Conservation (phyloP, 2,113 vertebrate species). For the Artemisiospiza belli region DNA sequence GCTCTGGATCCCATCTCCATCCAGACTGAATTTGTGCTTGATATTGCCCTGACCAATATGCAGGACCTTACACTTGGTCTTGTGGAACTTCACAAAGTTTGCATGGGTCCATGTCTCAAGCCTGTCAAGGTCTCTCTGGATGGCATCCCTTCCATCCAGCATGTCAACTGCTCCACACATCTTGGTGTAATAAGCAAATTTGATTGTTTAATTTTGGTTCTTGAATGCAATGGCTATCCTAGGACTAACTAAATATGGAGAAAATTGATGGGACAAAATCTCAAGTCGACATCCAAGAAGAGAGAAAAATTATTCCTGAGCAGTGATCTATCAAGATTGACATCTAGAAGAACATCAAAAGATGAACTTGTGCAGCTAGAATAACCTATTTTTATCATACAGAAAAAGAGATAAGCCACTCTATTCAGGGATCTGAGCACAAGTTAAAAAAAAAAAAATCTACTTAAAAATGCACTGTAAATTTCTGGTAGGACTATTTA, state of each 20-base stretch:
- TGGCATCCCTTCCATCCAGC: neutral
- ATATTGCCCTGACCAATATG: fast-evolving
- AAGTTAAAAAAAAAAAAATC: neutral
- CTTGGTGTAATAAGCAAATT: neutral
- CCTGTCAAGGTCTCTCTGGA: neutral
- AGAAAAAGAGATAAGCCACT: neutral
- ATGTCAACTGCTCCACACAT: fast-evolving
- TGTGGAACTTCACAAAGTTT: neutral
- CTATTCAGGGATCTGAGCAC: neutral
- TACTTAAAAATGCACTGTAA: neutral
- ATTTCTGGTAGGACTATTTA: neutral
- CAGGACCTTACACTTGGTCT: neutral
- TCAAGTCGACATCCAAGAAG: neutral
- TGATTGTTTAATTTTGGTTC: neutral
- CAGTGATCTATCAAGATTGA: neutral
- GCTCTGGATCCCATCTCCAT: neutral
- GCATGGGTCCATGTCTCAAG: neutral
- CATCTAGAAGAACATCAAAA: neutral
- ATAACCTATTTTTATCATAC: neutral
- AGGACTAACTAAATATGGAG: neutral
- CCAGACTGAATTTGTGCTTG: neutral
- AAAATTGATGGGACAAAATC: neutral
- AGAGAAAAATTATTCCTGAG: neutral
- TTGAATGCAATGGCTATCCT: neutral
- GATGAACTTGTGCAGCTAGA: neutral